Conservation (phyloP, 2,888 invertebrate species). For the Papilio protenor region DNA sequence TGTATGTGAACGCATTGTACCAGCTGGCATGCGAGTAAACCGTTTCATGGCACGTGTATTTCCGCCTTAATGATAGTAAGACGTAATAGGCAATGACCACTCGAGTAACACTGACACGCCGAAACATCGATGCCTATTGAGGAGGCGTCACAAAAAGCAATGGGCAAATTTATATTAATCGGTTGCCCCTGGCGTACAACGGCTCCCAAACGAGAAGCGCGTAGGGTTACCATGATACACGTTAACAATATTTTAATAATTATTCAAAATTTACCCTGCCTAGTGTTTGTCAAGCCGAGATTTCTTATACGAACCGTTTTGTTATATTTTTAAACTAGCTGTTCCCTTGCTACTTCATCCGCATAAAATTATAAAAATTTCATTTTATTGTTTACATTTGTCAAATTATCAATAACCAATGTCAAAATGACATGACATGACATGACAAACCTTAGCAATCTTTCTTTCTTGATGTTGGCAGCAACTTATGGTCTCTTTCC, state of each 20-base stretch:
- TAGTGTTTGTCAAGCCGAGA: neutral
- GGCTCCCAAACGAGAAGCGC: constrained; percentile 56
- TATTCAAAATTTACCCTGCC: neutral
- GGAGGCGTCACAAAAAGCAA: constrained; percentile 40
- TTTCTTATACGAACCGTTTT: neutral
- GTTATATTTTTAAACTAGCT: neutral
- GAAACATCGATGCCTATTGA: constrained; percentile 36
- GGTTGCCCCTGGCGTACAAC: constrained; percentile 62
- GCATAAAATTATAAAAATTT: too few relatives aligned
- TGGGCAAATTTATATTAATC: constrained; percentile 54
- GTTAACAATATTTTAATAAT: neutral
- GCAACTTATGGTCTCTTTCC: too few relatives aligned
- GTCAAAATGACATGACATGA: too few relatives aligned
- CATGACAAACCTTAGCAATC: too few relatives aligned
- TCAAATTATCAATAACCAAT: too few relatives aligned
- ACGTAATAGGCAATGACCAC: constrained; percentile 10
- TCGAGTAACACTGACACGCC: constrained; percentile 13
- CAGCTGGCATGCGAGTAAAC: too few relatives aligned
- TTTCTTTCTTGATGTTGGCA: too few relatives aligned
- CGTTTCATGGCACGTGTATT: too few relatives aligned
- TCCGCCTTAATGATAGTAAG: neutral
- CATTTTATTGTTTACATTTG: too few relatives aligned
- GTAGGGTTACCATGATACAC: constrained; percentile 18
- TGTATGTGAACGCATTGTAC: too few relatives aligned
- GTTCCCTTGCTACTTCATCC: too few relatives aligned